Evolutionary conservation across 2,888 invertebrate genomes (phyloP), one percentile per base, ranked within the genome.

Genomic region (Stenodera caucasica): DNA sequence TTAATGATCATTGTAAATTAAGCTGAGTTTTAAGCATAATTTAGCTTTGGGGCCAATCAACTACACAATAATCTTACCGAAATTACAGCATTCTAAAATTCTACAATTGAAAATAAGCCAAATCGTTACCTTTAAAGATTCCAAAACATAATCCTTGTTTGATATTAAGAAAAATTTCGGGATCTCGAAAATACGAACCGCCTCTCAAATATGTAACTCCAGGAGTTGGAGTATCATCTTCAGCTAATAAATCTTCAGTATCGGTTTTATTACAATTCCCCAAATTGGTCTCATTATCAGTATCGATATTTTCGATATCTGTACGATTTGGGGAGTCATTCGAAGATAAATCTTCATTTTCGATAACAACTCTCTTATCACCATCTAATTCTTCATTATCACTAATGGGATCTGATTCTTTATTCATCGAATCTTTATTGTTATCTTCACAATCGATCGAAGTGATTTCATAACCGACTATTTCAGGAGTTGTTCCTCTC

Each of bases 161-260:
- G 49, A 60, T 57, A 57, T 70, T 64, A 15, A 67, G 32, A 12
- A 57, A 53, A 37, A 63, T 49, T 8, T 49, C 51, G 15, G 21
- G 40, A 40, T 40, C 2, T 3, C 7, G 18, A 14, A 33, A 29
- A 53, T 33, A 14, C 9, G 55, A 37, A 55, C 37, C 45, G 8
- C 45, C 37, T 45, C 14, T 45, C 14, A 26, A 55, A 21, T 33
- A 53, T 21, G 18, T 33, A 5, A 9, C 15, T 6, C 15, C 23
- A 33, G 49, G 11, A 14, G 12, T 26, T 15, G n/a, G 7, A 55
- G 12, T 11, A 6, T 29, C 49, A 14, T 75, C 72, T 9, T 70
- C 70, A n/a, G 70, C 73, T n/a, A 70, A 71, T 8, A 77, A 60
- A 70, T 84, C 85, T 73, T 86, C 86, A 54, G 82, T 75, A 72